These are phyloP conservation scores for Alviniconcha strummeri DNA, from an alignment of 2,888 invertebrate genomes.

Conservation along the genomic window DNA sequence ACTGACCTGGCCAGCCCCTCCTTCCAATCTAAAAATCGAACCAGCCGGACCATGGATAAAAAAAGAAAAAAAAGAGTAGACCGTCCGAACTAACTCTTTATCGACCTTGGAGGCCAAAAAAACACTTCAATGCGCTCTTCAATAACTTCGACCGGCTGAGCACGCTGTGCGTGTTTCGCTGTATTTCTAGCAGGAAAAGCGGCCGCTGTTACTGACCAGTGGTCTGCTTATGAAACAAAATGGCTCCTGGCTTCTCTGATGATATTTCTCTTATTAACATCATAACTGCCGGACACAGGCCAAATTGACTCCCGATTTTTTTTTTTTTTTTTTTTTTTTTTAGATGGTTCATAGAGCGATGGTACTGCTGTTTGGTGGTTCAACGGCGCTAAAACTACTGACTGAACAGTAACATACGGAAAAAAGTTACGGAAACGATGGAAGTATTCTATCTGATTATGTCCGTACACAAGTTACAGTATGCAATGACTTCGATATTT, in stretches of 20 bases:
- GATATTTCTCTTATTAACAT: conserved; percentile 42
- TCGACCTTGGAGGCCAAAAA: conserved; percentile 34
- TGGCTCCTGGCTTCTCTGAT: conserved; percentile 43
- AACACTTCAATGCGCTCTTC: conserved; percentile 35
- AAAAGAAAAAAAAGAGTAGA: conserved; percentile 17
- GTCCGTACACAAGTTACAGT: background rate
- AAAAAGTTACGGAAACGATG: conserved; percentile 29
- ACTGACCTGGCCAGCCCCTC: conserved; percentile 30
- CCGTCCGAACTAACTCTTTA: conserved; percentile 34
- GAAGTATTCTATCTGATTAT: background rate
- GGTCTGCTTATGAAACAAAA: conserved; percentile 39
- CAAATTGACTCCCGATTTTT: conserved; percentile 43
- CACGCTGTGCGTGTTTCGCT: background rate
- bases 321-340: conserved; percentile 15
- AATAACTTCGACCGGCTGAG: conserved; percentile 16
- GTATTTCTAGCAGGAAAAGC: conserved; percentile 16
- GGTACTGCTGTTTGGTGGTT: background rate
- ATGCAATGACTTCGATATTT: background rate
- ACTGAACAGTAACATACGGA: conserved; percentile 22
- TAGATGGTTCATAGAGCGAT: conserved; percentile 1
- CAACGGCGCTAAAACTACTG: conserved; percentile 31
- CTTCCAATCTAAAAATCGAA: conserved; percentile 32
- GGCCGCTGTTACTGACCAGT: conserved; percentile 23
- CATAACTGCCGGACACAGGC: conserved; percentile 43
- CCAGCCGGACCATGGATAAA: conserved; percentile 27